Base-by-base conservation (phyloP, 2,797 vertebrate species). In the Sarcophilus harrisii region DNA sequence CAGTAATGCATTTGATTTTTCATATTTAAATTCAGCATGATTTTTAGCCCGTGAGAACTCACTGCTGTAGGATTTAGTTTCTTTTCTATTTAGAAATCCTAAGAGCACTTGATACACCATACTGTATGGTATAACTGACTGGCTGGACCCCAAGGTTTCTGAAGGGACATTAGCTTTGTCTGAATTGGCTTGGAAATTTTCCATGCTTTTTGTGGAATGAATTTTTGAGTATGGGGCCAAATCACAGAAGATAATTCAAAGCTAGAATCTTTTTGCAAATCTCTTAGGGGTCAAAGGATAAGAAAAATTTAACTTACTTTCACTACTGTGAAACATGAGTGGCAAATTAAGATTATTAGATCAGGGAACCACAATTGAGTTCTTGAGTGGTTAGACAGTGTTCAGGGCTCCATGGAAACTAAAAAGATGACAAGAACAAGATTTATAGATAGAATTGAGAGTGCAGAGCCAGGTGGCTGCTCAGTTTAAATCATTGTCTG, bases 401-500 rank as follows among this genome's bases (percentile, higher is more conserved):
- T 92, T 93, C 93, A 94, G 57, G 95, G 93, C 92, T 95, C 94
- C 59, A 3, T 38, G 93, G 93, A 96, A 97, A 93, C 92, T 27
- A 94, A 73, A 95, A 94, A 91, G 92, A 90, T 4, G 58, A 59
- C 95, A 66, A 95, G 90, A 89, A 30, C 32, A 81, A 91, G 59
- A 57, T 91, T 91, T 93, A 94, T 95, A 13, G 32, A 0, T 87
- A 94, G 94, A 95, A 55, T 57, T 58, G 13, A 60, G 93, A 90
- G 87, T 54, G 57, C 5, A 55, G 62, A 96, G 95, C 96, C 96
- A 90, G 92, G 96, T 96, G 96, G 95, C 96, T 92, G 92, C 92
- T 95, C 49, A 57, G 54, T 93, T 96, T 60, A 96, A 94, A 95
- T 95, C 96, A 66, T 87, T 58, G 90, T 95, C 96, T 96, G 94